phyloP scores from a whole-genome alignment of 2,888 invertebrate genomes.

The Himalopsyche tibetana region DNA sequence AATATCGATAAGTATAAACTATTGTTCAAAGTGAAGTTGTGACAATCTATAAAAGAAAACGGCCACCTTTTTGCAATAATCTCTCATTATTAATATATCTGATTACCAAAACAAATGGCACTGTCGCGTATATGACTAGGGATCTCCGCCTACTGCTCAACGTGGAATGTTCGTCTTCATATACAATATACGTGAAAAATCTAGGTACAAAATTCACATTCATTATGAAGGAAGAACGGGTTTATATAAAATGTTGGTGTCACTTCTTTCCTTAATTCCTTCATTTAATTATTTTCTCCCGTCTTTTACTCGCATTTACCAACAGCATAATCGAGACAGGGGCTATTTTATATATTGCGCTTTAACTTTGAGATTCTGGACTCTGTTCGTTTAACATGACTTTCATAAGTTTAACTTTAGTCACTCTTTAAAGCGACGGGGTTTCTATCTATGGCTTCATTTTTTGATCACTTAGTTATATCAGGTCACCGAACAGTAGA shows the following conservation, averaged over 20 bases:
- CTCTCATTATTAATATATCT: constrained; percentile 46
- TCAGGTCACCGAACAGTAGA: constrained; percentile 65
- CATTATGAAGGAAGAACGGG: constrained; percentile 65
- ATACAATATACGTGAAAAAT: constrained; percentile 65
- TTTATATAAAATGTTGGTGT: constrained; percentile 65
- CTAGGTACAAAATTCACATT: constrained; percentile 66
- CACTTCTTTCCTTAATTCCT: constrained; percentile 57
- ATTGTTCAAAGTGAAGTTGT: constrained; percentile 79
- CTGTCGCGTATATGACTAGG: constrained; percentile 48
- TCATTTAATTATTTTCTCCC: constrained; percentile 27
- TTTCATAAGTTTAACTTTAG: constrained; percentile 60
- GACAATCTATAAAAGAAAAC: constrained; percentile 69
- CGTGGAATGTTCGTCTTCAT: constrained; percentile 53
- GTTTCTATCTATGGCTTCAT: constrained; percentile 63
- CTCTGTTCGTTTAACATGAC: constrained; percentile 56
- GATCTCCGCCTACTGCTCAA: constrained; percentile 44
- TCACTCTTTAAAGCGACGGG: constrained; percentile 58
- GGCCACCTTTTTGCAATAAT: constrained; percentile 54
- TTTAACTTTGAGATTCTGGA: constrained; percentile 63
- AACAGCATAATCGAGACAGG: constrained; percentile 48
- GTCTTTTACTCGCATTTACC: constrained; percentile 12
- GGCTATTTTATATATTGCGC: constrained; percentile 60
- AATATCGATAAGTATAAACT: constrained; percentile 79
- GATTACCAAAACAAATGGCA: constrained; percentile 47
- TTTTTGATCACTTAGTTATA: constrained; percentile 59